These are phyloP conservation scores for Ginglymostoma cirratum DNA, from an alignment of 2,113 vertebrate species.

Conservation along the genomic window DNA sequence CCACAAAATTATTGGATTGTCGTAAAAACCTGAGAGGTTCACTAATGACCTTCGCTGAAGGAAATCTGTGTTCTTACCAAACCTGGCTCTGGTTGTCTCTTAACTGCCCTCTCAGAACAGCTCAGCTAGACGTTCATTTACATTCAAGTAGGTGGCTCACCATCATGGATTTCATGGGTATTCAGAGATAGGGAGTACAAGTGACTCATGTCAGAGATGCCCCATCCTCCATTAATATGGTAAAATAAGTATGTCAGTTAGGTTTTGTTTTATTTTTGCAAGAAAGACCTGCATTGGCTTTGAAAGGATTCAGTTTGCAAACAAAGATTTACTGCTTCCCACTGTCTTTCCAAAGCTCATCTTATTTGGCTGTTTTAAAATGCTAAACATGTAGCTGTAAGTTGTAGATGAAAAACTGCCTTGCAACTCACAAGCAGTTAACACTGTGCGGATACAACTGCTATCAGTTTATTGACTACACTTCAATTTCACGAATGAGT, in stretches of 20 bases:
- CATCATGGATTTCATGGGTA: background rate
- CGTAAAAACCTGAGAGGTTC: background rate
- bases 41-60: background rate
- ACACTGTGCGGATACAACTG: background rate
- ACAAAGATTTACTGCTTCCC: background rate
- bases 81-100: background rate
- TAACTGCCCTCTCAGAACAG: background rate
- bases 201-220: background rate
- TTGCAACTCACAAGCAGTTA: background rate
- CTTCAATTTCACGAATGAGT: background rate
- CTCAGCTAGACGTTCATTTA: background rate
- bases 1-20: background rate
- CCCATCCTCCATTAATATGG: background rate
- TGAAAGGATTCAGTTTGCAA: background rate
- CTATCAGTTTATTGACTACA: background rate
- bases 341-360: background rate
- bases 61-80: background rate
- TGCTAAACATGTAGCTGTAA: background rate
- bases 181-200: background rate
- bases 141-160: background rate
- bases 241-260: background rate
- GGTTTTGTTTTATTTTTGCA: background rate
- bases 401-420: background rate
- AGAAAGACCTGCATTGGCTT: background rate
- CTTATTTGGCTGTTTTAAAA: background rate